Evolutionary conservation across 2,888 invertebrate genomes (phyloP).

Genomic region (Drosophila formosana): DNA sequence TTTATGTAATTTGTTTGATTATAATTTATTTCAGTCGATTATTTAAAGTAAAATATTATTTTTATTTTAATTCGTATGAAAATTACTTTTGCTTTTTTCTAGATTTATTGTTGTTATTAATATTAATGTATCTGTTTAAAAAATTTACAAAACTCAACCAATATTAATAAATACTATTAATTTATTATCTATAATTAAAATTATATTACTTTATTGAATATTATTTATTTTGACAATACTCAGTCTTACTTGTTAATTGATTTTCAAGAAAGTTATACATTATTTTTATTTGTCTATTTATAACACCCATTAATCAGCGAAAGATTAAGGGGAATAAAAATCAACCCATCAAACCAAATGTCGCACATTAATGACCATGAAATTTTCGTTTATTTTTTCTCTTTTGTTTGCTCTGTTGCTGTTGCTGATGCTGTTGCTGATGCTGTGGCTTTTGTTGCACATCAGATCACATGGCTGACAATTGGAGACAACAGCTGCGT

Average conservation of each 20-base stretch:
- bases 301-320: not conserved
- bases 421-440: conserved; percentile 11
- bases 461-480: conserved; percentile 39
- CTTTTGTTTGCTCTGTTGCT: conserved; percentile 6
- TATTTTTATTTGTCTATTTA: not conserved
- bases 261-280: not conserved
- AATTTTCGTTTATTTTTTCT: conserved; percentile 31
- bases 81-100: no score
- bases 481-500: conserved; percentile 57
- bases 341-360: conserved; percentile 45
- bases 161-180: no score
- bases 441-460: conserved; percentile 38
- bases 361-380: conserved; percentile 61
- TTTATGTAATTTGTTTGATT: no score
- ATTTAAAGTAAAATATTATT: no score
- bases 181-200: no score
- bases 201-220: no score
- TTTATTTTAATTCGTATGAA: no score
- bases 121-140: no score
- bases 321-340: conserved; percentile 14
- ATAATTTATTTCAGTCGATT: no score
- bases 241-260: not conserved
- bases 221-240: no score
- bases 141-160: no score
- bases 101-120: no score